phyloP scores from a whole-genome alignment of 2,888 invertebrate genomes.

The Eupithecia exiguata region DNA sequence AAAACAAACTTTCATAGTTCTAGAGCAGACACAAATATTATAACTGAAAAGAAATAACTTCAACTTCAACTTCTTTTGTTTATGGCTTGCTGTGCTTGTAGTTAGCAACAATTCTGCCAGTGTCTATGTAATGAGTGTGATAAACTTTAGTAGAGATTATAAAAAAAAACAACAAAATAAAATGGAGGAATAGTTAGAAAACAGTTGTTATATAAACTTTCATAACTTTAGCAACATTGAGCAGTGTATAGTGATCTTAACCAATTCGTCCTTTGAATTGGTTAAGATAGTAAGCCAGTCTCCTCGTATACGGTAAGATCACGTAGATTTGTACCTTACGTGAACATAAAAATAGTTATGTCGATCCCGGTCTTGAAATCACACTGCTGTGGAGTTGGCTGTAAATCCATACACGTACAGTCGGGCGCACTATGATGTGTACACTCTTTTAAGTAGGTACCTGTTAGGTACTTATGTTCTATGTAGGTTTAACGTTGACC shows the following conservation, averaged over 20 bases:
- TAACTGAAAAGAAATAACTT: neutral
- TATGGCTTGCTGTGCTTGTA: no score
- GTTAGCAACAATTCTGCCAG: no score
- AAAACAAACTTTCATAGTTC: neutral
- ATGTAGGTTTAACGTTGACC: neutral
- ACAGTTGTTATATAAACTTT: no score
- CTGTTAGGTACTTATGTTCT: neutral
- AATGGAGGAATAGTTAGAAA: neutral
- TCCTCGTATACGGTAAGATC: constrained; percentile 25
- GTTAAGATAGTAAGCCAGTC: neutral
- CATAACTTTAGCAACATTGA: neutral
- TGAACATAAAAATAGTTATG: constrained; percentile 49
- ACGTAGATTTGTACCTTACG: constrained; percentile 39
- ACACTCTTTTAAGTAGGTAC: neutral
- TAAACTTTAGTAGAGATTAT: no score
- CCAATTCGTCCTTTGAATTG: no score
- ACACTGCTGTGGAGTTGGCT: constrained; percentile 54
- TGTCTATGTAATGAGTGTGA: no score
- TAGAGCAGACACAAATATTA: neutral
- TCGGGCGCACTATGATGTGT: neutral
- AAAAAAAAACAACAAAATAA: no score
- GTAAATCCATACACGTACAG: constrained; percentile 53
- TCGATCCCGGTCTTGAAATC: constrained; percentile 51
- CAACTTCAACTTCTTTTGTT: no score
- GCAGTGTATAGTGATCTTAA: neutral